phyloP scores from a whole-genome alignment of 2,888 invertebrate species.

The Ectobius pallidus region DNA sequence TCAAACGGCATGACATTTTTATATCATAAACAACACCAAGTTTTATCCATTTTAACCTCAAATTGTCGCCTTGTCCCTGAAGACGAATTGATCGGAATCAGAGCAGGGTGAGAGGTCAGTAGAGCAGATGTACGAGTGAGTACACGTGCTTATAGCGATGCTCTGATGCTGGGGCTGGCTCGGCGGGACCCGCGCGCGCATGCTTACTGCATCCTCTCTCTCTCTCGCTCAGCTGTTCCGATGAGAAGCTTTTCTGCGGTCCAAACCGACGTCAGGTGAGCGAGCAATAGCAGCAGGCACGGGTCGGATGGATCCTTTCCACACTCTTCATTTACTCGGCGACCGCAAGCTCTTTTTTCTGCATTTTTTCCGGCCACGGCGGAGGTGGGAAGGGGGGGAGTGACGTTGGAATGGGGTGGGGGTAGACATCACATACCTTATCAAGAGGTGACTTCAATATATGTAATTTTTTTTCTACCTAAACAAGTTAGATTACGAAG shows the following conservation, averaged over 20 bases:
- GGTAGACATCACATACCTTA: neutral
- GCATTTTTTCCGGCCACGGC: neutral
- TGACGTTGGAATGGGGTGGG: constrained; percentile 38
- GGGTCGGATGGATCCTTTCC: neutral
- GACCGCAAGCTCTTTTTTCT: constrained; percentile 1
- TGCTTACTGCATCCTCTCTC: constrained; percentile 2
- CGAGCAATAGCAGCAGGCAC: constrained; percentile 5
- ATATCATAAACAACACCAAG: too few relatives aligned
- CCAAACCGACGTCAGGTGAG: neutral
- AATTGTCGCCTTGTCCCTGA: too few relatives aligned
- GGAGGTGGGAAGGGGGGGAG: constrained; percentile 34
- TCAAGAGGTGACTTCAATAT: neutral
- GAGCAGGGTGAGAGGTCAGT: constrained; percentile 25
- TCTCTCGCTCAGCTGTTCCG: constrained; percentile 17
- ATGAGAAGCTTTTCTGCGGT: neutral
- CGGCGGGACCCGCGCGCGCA: neutral
- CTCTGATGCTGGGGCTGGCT: neutral
- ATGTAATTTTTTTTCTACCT: neutral
- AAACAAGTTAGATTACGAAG: neutral
- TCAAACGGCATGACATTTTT: too few relatives aligned
- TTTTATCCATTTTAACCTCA: too few relatives aligned
- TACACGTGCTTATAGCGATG: neutral
- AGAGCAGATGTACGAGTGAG: constrained; percentile 23
- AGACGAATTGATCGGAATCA: too few relatives aligned
- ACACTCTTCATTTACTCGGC: neutral